Base-by-base conservation (phyloP, 2,797 vertebrate species). In the Echiichthys vipera region DNA sequence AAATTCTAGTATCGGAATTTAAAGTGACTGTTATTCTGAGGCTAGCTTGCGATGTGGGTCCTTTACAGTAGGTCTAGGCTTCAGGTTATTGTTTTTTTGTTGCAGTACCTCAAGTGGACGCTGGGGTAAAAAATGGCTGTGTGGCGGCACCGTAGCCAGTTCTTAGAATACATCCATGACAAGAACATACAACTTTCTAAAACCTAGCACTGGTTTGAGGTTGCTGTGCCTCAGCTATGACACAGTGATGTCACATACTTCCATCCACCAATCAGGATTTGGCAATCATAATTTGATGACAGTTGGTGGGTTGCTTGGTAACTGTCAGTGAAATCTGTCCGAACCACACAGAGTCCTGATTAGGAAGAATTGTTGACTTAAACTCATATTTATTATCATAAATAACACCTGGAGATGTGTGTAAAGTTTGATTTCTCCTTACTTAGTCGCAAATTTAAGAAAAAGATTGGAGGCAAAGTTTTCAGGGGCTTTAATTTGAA, bases 381-480 rank as follows among this genome's bases (percentile, higher is more conserved):
- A 71, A 39, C 29, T 77, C 20, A 9, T 25, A 45, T 50, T 51
- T 43, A 32, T 25, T 7, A 24, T 59, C 27, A 24, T 46, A n/a
- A 65, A 25, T 61, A 12, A 45, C 17, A 29, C 2, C 15, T 18
- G 24, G 54, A 40, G 1, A 30, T 55, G 2, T 2, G 27, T 14
- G 22, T 49, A 37, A 36, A 30, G 8, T 66, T 64, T 49, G 13
- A 24, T 65, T 68, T 65, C 0, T 4, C 18, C 24, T 68, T 20
- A 17, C 65, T 66, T 45, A 34, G 18, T 39, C 14, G 29, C 47
- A 18, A 43, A 36, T 43, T 36, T 45, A 5, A 42, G 11, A 69
- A 47, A 71, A 65, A n/a, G 0, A 34, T 65, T 59, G 32, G 2
- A 36, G 12, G 20, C 11, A 5, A 37, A 32, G 46, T 70, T 78